Conservation (phyloP, 92 coral and sea anemone genomes). For the Bergia puertoricense region DNA sequence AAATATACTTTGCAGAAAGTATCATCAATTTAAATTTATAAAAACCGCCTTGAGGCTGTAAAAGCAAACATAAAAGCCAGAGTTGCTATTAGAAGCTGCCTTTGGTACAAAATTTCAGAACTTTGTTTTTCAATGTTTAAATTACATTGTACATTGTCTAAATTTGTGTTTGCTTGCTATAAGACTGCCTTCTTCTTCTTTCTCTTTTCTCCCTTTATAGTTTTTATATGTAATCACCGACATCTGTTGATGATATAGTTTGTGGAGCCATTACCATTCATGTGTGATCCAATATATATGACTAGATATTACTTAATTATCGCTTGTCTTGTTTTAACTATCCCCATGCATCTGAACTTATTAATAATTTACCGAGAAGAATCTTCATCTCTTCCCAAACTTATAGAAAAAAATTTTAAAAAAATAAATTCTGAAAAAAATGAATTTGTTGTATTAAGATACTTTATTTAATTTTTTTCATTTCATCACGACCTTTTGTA, state of each 20-base stretch:
- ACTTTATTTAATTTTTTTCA: no score
- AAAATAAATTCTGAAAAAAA: no score
- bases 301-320: not conserved
- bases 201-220: not conserved
- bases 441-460: not conserved
- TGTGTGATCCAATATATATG: not conserved
- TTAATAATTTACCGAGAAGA: not conserved
- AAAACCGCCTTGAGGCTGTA: no score
- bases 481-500: not conserved
- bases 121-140: no score
- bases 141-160: not conserved
- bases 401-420: no score
- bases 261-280: not conserved
- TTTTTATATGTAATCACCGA: not conserved
- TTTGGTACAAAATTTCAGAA: no score
- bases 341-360: not conserved
- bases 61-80: no score
- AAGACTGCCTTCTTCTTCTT: not conserved
- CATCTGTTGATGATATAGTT: not conserved
- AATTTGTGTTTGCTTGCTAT: no score
- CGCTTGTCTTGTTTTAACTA: not conserved
- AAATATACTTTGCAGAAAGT: no score
- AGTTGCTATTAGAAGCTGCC: no score
- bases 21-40: no score
- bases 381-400: not conserved